Conservation (phyloP, 2,888 invertebrate genomes). For the Drosophila multiciliata region DNA sequence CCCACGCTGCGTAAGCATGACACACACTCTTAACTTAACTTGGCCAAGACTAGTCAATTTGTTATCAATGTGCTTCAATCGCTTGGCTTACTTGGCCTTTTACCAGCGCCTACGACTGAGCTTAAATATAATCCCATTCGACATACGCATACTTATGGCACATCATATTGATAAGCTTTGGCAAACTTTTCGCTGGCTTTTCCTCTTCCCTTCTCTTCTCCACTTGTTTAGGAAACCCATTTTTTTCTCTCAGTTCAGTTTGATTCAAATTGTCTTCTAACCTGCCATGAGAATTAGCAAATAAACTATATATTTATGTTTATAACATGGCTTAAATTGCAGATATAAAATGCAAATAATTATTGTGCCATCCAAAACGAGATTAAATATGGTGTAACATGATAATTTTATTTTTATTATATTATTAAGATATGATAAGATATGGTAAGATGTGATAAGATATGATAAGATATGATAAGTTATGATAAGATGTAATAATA, state of each 20-base stretch:
- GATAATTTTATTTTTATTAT: background rate
- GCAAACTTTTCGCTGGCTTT: slow-evolving; percentile 59
- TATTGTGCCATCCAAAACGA: background rate
- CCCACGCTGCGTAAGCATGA: slow-evolving; percentile 18
- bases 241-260: background rate
- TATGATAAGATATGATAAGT: no score
- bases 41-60: slow-evolving; percentile 60
- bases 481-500: no score
- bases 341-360: background rate
- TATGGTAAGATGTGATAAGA: no score
- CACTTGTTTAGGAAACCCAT: slow-evolving; percentile 3
- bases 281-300: background rate
- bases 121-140: slow-evolving; percentile 61
- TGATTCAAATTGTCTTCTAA: background rate
- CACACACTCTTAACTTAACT: slow-evolving; percentile 41
- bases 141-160: slow-evolving; percentile 53
- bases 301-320: background rate
- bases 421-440: no score
- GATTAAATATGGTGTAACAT: background rate
- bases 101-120: slow-evolving; percentile 52
- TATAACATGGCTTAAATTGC: background rate
- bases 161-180: slow-evolving; percentile 59
- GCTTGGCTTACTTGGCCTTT: slow-evolving; percentile 61
- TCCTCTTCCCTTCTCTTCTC: background rate
- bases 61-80: slow-evolving; percentile 61